Conservation (phyloP, 2,797 vertebrate genomes). For the Rhinoraja longicauda region DNA sequence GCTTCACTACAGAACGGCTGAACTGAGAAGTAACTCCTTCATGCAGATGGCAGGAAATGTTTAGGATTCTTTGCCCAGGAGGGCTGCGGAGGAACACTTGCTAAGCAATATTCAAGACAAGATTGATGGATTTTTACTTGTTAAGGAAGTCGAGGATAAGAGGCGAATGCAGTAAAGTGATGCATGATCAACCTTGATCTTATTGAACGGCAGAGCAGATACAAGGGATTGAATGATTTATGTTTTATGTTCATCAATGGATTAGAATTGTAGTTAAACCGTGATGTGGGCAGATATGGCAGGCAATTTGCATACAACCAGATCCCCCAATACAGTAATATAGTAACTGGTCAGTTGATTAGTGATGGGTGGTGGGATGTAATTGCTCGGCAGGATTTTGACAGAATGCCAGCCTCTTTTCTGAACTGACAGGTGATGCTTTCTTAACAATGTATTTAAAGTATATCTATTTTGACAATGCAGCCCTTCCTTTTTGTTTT, state of each 20-base stretch:
- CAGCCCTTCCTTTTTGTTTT: neutral
- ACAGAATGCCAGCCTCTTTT: neutral
- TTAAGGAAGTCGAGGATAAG: too few species aligned
- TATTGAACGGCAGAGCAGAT: too few species aligned
- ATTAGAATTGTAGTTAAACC: neutral
- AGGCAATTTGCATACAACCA: neutral
- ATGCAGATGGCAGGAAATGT: too few species aligned
- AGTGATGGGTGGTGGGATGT: neutral
- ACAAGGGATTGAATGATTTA: too few species aligned
- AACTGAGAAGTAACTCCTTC: too few species aligned
- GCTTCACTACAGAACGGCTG: too few species aligned
- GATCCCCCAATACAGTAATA: neutral
- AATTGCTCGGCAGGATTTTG: neutral
- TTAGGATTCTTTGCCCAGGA: too few species aligned
- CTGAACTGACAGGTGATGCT: neutral
- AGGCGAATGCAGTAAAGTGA: too few species aligned
- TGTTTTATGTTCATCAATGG: neutral
- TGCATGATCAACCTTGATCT: too few species aligned
- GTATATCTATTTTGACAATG: neutral
- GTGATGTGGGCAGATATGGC: neutral
- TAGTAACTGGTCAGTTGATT: neutral
- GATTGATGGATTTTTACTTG: too few species aligned
- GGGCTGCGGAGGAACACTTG: too few species aligned
- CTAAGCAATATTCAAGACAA: too few species aligned
- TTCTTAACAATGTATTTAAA: neutral